phyloP scores from a whole-genome alignment of 2,888 invertebrate genomes.

The Pachycephus smyrnensis region DNA sequence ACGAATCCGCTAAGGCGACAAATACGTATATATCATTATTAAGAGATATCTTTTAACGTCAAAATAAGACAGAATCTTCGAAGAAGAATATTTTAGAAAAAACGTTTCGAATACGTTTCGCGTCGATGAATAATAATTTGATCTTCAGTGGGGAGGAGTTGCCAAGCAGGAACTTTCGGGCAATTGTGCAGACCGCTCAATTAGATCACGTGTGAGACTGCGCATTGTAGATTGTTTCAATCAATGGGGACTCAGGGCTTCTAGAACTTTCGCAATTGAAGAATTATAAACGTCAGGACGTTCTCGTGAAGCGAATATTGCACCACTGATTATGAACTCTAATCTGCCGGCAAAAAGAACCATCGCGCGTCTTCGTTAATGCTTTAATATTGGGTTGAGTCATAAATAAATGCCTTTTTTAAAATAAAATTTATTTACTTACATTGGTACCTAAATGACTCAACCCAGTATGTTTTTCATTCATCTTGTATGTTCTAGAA shows the following conservation, averaged over 20 bases:
- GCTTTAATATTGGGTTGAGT: no score
- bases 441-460: no score
- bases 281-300: slow-evolving; percentile 14
- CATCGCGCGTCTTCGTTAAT: neutral
- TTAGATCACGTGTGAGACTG: slow-evolving; percentile 35
- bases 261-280: slow-evolving; percentile 43
- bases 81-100: neutral
- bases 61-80: neutral
- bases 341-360: slow-evolving; percentile 31
- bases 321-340: slow-evolving; percentile 29
- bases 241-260: slow-evolving; percentile 38
- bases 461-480: neutral
- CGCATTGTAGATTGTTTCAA: slow-evolving; percentile 41
- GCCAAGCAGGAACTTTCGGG: neutral
- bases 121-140: neutral
- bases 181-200: slow-evolving; percentile 26
- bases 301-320: slow-evolving; percentile 26
- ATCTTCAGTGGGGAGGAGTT: neutral
- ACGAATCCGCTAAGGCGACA: no score
- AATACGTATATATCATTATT: no score
- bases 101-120: neutral
- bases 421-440: no score
- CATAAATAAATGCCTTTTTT: no score
- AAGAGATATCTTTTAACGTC: neutral
- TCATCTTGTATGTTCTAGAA: neutral